Percentiles rank a stretch among this genome's conserved stretches.
phyloP scores from a whole-genome alignment of 2,797 vertebrate species.

The Ctenopoma kingsleyae region DNA sequence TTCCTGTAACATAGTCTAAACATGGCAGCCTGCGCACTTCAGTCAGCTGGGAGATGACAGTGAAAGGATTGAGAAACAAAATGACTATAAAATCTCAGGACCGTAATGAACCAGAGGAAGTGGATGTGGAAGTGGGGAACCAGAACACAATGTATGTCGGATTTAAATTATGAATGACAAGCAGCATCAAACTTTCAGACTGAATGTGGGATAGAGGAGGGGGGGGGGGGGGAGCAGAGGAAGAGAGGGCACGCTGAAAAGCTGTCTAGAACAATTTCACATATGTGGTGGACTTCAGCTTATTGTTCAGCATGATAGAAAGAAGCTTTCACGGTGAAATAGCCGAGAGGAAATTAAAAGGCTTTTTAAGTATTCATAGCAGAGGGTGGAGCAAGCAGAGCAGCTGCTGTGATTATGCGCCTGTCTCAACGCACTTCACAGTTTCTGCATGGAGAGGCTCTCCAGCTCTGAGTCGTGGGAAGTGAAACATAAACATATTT shows the following conservation, averaged over 20 bases:
- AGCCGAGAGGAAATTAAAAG: slow-evolving; percentile 36
- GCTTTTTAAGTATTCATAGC: slow-evolving; percentile 26
- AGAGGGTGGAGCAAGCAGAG: slow-evolving; percentile 26
- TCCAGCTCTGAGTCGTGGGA: slow-evolving; percentile 42
- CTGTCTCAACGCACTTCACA: slow-evolving; percentile 34
- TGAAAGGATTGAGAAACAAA: slow-evolving; percentile 7
- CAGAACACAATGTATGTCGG: slow-evolving; percentile 18
- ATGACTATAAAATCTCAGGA: slow-evolving; percentile 14
- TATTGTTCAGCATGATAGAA: slow-evolving; percentile 33
- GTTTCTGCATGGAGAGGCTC: slow-evolving; percentile 38
- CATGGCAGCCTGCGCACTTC: background rate
- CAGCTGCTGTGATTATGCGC: slow-evolving; percentile 39
- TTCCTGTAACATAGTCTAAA: background rate
- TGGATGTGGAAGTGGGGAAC: slow-evolving; percentile 26
- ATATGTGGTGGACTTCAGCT: slow-evolving; percentile 2
- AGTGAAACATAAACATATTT: slow-evolving; percentile 62
- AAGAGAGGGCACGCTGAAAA: background rate
- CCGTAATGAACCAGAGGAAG: slow-evolving; percentile 13
- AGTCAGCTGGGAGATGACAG: slow-evolving; percentile 11
- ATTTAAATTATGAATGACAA: slow-evolving; percentile 69
- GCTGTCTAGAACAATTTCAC: slow-evolving; percentile 25
- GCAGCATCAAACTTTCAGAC: slow-evolving; percentile 65
- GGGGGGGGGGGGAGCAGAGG: background rate
- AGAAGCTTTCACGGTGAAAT: slow-evolving; percentile 25
- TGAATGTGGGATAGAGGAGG: slow-evolving; percentile 37